phyloP scores from a whole-genome alignment of 2,888 invertebrate species.

The Volucella bombylans region DNA sequence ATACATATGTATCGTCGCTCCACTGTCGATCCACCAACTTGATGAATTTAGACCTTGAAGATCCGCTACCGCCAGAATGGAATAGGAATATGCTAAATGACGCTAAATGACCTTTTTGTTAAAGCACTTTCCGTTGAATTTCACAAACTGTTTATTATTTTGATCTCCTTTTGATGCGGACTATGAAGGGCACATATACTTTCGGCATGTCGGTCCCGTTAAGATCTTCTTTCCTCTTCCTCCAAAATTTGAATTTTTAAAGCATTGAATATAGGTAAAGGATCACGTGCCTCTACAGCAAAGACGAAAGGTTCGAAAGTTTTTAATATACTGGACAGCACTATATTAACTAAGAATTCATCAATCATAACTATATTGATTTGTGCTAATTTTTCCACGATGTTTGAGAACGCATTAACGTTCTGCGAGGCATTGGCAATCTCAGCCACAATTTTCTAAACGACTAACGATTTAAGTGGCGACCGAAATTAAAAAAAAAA shows the following conservation, averaged over 20 bases:
- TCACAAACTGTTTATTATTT: not conserved
- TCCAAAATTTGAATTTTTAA: not conserved
- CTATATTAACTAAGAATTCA: not conserved
- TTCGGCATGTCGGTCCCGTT: not conserved
- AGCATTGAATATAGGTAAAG: not conserved
- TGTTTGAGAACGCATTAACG: no score
- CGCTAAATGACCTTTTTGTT: not conserved
- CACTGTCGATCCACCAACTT: slow-evolving; percentile 29
- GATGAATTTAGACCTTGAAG: slow-evolving; percentile 6
- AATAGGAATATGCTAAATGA: no score
- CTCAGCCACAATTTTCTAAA: no score
- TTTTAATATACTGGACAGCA: not conserved
- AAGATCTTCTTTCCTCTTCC: not conserved
- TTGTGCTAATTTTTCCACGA: no score
- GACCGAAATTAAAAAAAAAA: no score
- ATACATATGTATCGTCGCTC: slow-evolving; percentile 17
- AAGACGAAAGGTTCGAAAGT: not conserved
- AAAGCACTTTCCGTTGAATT: not conserved
- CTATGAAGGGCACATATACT: not conserved
- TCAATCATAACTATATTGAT: not conserved
- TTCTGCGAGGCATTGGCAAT: not conserved
- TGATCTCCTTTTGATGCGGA: not conserved
- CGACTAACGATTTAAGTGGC: no score
- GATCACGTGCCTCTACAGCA: not conserved
- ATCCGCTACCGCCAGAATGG: slow-evolving; percentile 12